A percentile compares a stretch with the other conserved stretches of the same genome.
Conservation (phyloP, 2,113 vertebrate genomes). For the Anseranas semipalmata region DNA sequence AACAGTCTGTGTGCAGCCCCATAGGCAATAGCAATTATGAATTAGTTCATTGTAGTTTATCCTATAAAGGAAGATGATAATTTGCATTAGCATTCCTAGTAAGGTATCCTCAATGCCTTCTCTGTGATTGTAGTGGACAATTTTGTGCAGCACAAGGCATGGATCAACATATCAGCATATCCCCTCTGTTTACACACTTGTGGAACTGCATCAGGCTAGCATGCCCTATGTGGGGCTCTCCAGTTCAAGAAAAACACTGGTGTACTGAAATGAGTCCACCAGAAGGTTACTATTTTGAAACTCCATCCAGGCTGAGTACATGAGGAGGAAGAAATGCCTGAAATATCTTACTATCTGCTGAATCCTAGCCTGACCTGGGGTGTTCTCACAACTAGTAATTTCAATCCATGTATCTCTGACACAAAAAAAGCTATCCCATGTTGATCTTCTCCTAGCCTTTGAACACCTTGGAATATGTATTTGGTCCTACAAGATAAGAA, state of each 20-base stretch:
- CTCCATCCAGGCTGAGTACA: neutral
- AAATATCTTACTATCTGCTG: neutral
- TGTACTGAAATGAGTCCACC: neutral
- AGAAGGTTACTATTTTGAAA: neutral
- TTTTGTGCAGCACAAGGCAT: neutral
- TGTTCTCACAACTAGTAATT: neutral
- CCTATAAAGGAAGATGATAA: neutral
- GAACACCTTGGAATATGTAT: neutral
- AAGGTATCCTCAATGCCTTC: neutral
- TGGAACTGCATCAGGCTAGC: too few relatives aligned
- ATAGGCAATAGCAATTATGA: neutral
- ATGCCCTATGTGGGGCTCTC: neutral
- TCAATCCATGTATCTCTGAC: neutral
- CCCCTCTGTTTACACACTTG: neutral
- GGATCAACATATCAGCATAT: neutral
- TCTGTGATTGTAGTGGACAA: neutral
- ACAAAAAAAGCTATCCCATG: neutral
- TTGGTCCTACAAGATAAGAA: neutral
- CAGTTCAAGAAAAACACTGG: too few relatives aligned
- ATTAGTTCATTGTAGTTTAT: neutral
- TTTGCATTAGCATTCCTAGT: neutral
- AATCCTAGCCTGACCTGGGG: neutral
- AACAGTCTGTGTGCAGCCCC: neutral
- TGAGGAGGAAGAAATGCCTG: neutral
- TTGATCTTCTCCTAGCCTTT: neutral